Conservation (phyloP, 1,140 invertebrate species). For the Acromyrmex echinatior region DNA sequence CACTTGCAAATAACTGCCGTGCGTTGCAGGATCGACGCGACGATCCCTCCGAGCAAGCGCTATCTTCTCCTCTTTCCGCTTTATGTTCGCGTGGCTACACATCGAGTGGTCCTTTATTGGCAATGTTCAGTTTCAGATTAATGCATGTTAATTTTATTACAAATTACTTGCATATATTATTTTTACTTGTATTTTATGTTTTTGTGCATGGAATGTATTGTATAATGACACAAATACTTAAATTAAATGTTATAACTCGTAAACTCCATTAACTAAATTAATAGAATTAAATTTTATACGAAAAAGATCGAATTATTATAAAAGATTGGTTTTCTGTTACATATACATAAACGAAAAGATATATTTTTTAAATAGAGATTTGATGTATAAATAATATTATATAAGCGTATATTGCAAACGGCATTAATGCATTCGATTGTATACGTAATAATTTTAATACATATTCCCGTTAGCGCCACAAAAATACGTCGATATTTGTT, state of each 20-base stretch:
- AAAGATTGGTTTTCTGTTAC: neutral
- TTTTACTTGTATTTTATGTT: neutral
- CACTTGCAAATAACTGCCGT: conserved; percentile 83
- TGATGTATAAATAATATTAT: neutral
- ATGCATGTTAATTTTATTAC: conserved; percentile 44
- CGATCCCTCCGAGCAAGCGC: conserved; percentile 71
- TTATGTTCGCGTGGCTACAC: conserved; percentile 34
- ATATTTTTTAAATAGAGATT: conserved; percentile 7
- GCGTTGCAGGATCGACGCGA: conserved; percentile 80
- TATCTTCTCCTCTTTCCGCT: conserved; percentile 62
- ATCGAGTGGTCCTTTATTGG: conserved; percentile 46
- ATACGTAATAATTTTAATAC: conserved; percentile 37
- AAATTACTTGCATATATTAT: neutral
- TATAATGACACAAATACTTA: neutral
- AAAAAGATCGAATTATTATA: neutral
- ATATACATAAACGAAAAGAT: neutral
- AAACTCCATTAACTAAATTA: neutral
- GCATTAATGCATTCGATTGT: neutral
- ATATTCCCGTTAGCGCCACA: neutral
- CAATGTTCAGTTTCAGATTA: conserved; percentile 41
- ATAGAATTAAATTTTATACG: neutral
- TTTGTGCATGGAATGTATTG: neutral
- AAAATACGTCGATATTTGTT: conserved; percentile 41
- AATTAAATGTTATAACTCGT: neutral
- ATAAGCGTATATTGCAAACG: too few species aligned